Evolutionary conservation across 2,797 vertebrate genomes (phyloP).

Genomic region (Eutrigla gurnardus): DNA sequence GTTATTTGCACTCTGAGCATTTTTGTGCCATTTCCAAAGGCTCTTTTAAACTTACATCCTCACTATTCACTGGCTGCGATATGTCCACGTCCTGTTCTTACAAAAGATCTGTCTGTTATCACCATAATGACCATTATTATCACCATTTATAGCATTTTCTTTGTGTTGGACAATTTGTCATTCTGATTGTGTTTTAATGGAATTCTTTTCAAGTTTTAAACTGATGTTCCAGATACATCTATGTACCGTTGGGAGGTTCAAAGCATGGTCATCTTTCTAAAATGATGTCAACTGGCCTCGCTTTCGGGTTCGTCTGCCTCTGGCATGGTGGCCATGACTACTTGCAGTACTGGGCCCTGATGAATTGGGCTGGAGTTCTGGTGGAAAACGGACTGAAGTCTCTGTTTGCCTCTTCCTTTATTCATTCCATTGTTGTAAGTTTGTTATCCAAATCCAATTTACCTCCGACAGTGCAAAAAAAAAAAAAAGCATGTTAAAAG

Average conservation of each 20-base stretch:
- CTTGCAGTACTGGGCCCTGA: slow-evolving; percentile 91
- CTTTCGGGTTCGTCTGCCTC: slow-evolving; percentile 93
- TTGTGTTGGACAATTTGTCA: neutral
- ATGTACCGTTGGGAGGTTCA: slow-evolving; percentile 94
- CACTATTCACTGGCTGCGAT: slow-evolving; percentile 2
- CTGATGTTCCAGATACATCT: slow-evolving; percentile 91
- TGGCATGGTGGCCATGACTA: slow-evolving; percentile 97
- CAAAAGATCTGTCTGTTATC: neutral
- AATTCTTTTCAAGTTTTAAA: neutral
- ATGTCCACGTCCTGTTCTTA: neutral
- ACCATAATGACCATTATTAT: neutral
- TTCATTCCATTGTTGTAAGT: slow-evolving; percentile 88
- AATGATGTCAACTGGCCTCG: slow-evolving; percentile 88
- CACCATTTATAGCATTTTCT: neutral
- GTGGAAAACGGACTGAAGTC: slow-evolving; percentile 85
- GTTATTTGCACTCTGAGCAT: slow-evolving; percentile 27
- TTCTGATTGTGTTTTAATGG: neutral
- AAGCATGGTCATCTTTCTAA: slow-evolving; percentile 83
- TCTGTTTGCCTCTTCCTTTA: slow-evolving; percentile 78
- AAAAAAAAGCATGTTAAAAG: slow-evolving; percentile 2
- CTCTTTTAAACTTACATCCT: slow-evolving; percentile 19
- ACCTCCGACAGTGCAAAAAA: neutral
- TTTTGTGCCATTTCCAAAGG: slow-evolving; percentile 17
- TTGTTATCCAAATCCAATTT: slow-evolving; percentile 32
- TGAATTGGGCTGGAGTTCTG: slow-evolving; percentile 94